Evolutionary conservation across 2,888 invertebrate species (phyloP), one percentile per base, ranked within the genome.

Genomic region (Leptura quadrifasciata): DNA sequence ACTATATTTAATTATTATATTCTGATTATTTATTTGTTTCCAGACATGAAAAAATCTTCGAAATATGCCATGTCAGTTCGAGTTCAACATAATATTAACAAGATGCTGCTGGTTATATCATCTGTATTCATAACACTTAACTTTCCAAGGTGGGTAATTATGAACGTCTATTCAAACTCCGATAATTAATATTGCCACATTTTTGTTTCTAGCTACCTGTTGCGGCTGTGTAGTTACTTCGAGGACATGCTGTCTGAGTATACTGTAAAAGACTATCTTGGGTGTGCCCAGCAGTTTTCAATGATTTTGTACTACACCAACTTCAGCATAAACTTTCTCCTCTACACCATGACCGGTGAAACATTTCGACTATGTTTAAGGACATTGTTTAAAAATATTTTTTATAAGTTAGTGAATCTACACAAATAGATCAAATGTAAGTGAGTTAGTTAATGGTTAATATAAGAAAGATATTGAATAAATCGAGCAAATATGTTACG

Each of bases 51-150:
- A 75, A 88, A 89, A 3, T 89, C 90, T 0, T 88, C 89, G 27
- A 86, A 89, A 74, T 91, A 89, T 81, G 87, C 89, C 27, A 88
- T 89, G 15, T 90, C 90, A 0, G 89, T 89, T 1, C 89, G 89
- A 79, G 90, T 90, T 73, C 92, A 92, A 83, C 91, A 91, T 74
- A 92, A 89, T 81, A 91, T 93, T 39, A 93, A 93, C n/a, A 93
- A 93, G 86, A 93, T 93, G 92, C 88, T 94, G 20, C 88, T 94
- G 0, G 88, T 93, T 2, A 92, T 93, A 67, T 93, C 93, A n/a
- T 91, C 93, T 0, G 92, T 92, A 8, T 94, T 94, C 84, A 90
- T 94, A 20, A 87, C 92, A 1, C 88, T 94, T 39, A 93, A 93
- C 87, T 87, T 92, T 64, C 93, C 93, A 58, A 92, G 92, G 93